phyloP scores from a whole-genome alignment of 2,888 invertebrate species.

The Andrena dorsata region DNA sequence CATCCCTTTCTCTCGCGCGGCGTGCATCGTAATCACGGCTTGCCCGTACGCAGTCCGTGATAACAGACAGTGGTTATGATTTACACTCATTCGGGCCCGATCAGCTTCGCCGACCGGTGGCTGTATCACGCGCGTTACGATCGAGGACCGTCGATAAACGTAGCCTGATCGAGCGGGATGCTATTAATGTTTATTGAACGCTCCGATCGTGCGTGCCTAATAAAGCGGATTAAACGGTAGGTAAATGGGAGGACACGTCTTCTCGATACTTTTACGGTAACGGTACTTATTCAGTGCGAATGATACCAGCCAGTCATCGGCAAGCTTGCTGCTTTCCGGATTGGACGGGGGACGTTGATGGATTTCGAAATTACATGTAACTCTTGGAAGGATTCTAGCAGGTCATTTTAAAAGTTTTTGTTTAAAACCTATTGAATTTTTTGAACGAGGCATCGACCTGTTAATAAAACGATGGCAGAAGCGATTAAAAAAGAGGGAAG shows the following conservation, averaged over 20 bases:
- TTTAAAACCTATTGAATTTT: too few species aligned
- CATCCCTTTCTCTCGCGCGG: slow-evolving; percentile 39
- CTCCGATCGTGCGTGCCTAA: slow-evolving; percentile 15
- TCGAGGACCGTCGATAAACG: neutral
- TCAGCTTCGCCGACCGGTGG: neutral
- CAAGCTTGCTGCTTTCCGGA: neutral
- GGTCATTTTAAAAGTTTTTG: too few species aligned
- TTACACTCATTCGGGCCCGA: slow-evolving; percentile 16
- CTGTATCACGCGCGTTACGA: neutral
- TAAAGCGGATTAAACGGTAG: slow-evolving; percentile 22
- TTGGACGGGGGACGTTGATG: neutral
- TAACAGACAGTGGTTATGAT: slow-evolving; percentile 34
- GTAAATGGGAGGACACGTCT: slow-evolving; percentile 26
- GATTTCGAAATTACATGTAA: neutral
- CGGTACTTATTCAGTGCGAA: slow-evolving; percentile 7
- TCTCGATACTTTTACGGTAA: slow-evolving; percentile 22
- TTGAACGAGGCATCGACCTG: too few species aligned
- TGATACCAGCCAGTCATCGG: neutral
- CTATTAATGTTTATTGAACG: slow-evolving; percentile 19
- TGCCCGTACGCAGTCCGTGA: slow-evolving; percentile 18
- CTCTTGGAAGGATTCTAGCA: neutral
- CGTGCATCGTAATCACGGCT: slow-evolving; percentile 14
- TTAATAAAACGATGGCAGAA: too few species aligned
- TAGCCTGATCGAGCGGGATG: neutral
- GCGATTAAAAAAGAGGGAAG: too few species aligned